Percentiles rank a stretch among this genome's conserved stretches.
phyloP scores from a whole-genome alignment of 2,113 vertebrate species.

The Oncorhynchus nerka region DNA sequence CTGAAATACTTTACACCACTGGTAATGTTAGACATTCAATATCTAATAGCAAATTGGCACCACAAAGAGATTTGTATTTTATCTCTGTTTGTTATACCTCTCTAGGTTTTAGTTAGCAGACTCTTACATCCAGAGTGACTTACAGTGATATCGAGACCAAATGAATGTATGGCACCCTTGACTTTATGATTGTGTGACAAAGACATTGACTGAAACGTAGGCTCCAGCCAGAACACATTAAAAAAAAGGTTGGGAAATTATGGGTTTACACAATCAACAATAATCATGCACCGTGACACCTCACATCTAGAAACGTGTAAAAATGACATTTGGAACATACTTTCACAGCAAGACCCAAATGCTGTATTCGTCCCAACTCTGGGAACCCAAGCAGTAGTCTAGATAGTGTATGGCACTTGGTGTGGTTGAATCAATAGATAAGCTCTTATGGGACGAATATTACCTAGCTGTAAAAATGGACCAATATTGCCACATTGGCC shows the following conservation, averaged over 20 bases:
- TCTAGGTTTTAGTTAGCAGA: neutral
- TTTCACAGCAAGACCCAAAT: neutral
- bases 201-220: neutral
- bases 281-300: neutral
- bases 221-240: neutral
- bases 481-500: constrained; percentile 64
- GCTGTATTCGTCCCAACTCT: neutral
- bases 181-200: neutral
- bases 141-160: too few species aligned
- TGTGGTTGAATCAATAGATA: constrained; percentile 57
- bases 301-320: neutral
- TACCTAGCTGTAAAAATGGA: constrained; percentile 64
- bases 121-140: too few species aligned
- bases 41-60: neutral
- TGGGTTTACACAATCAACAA: neutral
- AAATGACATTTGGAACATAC: neutral
- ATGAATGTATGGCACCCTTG: neutral
- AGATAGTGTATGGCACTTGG: constrained; percentile 18
- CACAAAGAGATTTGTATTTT: neutral
- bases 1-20: too few species aligned
- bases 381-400: neutral
- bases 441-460: constrained; percentile 63
- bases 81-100: neutral
- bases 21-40: neutral
- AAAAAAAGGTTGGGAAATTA: neutral